These are phyloP conservation scores for Drosophila hydei DNA, from an alignment of 1,140 invertebrate genomes.

Conservation along the genomic window DNA sequence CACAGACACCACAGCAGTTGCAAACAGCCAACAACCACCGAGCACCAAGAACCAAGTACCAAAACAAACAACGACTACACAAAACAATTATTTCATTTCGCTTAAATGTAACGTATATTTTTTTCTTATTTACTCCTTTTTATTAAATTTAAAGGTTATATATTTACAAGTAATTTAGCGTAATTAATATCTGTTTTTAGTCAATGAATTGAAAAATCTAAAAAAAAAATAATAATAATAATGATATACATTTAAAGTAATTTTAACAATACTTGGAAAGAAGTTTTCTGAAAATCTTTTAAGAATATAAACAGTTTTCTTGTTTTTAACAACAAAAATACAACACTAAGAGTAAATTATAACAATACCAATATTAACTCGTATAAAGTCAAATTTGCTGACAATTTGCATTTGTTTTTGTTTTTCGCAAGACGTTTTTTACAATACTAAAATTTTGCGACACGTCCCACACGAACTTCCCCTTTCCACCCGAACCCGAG, in stretches of 20 bases:
- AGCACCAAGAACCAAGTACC: slow-evolving; percentile 11
- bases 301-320: slow-evolving; percentile 76
- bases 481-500: slow-evolving; percentile 11
- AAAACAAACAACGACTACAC: slow-evolving; percentile 42
- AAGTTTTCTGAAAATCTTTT: slow-evolving; percentile 63
- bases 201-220: slow-evolving; percentile 69
- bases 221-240: slow-evolving; percentile 37
- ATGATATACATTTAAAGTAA: slow-evolving; percentile 61
- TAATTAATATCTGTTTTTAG: slow-evolving; percentile 81
- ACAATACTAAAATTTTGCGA: slow-evolving; percentile 61
- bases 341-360: slow-evolving; percentile 60
- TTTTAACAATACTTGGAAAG: slow-evolving; percentile 63
- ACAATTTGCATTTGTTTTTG: slow-evolving; percentile 82
- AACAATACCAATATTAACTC: slow-evolving; percentile 70
- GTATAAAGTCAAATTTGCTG: slow-evolving; percentile 72
- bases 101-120: slow-evolving; percentile 70
- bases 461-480: slow-evolving; percentile 46
- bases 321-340: slow-evolving; percentile 76
- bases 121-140: slow-evolving; percentile 63
- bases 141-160: slow-evolving; percentile 77
- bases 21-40: slow-evolving; percentile 10
- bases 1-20: slow-evolving; percentile 19
- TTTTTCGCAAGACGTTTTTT: slow-evolving; percentile 80
- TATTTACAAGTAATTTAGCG: slow-evolving; percentile 79
- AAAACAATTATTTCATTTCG: slow-evolving; percentile 55